Percentiles rank a stretch among this genome's conserved stretches.
phyloP scores from a whole-genome alignment of 2,113 vertebrate species.

The Festucalex cinctus region DNA sequence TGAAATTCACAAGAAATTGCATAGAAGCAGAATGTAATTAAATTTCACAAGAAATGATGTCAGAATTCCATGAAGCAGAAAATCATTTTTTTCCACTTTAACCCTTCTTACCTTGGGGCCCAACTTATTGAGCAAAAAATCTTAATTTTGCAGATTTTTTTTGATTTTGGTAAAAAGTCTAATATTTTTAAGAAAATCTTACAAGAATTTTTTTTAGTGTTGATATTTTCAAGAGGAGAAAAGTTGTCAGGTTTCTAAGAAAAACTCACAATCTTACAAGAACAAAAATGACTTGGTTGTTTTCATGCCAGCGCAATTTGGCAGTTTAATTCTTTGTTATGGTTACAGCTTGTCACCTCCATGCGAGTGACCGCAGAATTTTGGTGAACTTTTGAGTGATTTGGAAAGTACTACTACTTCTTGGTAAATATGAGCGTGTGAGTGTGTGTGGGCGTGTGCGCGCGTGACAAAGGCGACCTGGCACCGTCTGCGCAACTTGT shows the following conservation, averaged over 20 bases:
- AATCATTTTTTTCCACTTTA: too few species aligned
- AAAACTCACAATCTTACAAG: background rate
- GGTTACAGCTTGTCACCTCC: background rate
- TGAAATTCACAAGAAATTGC: too few species aligned
- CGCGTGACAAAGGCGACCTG: constrained; percentile 68
- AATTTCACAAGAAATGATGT: too few species aligned
- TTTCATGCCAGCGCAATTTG: background rate
- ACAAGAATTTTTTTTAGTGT: background rate
- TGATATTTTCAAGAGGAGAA: background rate
- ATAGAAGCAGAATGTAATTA: too few species aligned
- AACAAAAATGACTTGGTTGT: background rate
- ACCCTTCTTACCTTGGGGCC: too few species aligned
- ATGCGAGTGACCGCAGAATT: background rate
- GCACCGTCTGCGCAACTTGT: constrained; percentile 64
- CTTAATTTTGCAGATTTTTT: too few species aligned
- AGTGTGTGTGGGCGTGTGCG: constrained; percentile 35
- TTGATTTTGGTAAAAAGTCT: too few species aligned
- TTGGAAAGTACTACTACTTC: constrained; percentile 28
- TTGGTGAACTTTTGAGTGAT: background rate
- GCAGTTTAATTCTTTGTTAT: background rate
- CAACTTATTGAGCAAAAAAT: too few species aligned
- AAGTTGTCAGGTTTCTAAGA: background rate
- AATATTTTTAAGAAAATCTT: background rate
- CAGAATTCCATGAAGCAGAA: too few species aligned
- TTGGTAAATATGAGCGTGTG: constrained; percentile 62